Base-by-base conservation (phyloP, 2,888 invertebrate species). In the Adineta ricciae region DNA sequence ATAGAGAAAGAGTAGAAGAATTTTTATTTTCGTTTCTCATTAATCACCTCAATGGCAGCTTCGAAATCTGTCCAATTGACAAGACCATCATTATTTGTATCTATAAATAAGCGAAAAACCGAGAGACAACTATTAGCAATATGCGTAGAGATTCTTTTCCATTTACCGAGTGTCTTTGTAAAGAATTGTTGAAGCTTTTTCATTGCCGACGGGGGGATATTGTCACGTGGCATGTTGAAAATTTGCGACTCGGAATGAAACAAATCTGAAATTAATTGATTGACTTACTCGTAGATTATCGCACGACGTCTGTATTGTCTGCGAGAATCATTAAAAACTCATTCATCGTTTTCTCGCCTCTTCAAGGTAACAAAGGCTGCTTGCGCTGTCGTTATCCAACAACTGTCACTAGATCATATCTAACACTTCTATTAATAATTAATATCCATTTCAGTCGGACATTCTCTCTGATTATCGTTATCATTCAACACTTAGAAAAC, bases 31-130 rank as follows among this genome's bases (percentile, higher is more conserved):
- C 27, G 24, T 21, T 16, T 27, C 21, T 46, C 0, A 32, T 52
- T 14, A 32, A 83, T 84, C 19, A 56, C 84, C 41, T 86, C 86
- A 38, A 86, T 82, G n/a, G 86, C 86, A 32, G 83, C 83, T 46
- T 84, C 85, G 54, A 86, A 84, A 36, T 86, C 84, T 16, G 78
- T 72, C 86, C 86, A 86, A 54, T 64, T 86, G 14, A 86, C 84
- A 46, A 86, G 32, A 46, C 86, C 86, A 73, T 86, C 86, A 52
- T 86, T 84, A 49, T 86, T 86, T 32, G 86, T 86, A 83, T 86
- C 86, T 84, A 46, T 50, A 41, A 72, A 84, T 36, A 72, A 36
- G 24, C 56, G 27, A 64, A 27, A 27, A 27, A n/a, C 5, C 8
- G 19, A 73, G 3, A 73, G 36, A 2, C n/a, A 73, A 16, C 38